Base-by-base conservation (phyloP, 2,888 invertebrate species). In the Agrotis puta region DNA sequence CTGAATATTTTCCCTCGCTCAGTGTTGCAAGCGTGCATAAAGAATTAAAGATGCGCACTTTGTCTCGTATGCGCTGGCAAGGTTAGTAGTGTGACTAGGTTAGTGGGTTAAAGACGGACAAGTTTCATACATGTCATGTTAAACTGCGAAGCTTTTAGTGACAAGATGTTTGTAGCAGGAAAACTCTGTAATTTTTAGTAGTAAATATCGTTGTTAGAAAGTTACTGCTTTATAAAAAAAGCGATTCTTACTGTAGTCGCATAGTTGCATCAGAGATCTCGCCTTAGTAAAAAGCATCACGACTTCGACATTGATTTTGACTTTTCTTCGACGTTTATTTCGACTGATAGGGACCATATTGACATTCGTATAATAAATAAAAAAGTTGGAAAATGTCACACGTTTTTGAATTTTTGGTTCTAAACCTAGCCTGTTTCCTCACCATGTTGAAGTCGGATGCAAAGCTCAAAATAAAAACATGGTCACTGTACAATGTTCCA, bases 1-100 rank as follows among this genome's bases (percentile, higher is more conserved):
- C 61, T 56, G 57, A 48, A 63, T 66, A 45, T 61, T 79, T 82
- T 79, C 64, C 70, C 56, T 64, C 59, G 48, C 48, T 22, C n/a
- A 7, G 18, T 82, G 82, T 79, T 71, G 83, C 51, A 83, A 82
- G 76, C 64, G 47, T 68, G 80, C 68, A 33, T n/a, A 13, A 33
- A 56, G 33, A 13, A n/a, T n/a, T 81, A 69, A 64, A 79, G 79
- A 83, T 79, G 82, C 68, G 62, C 64, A 51, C 57, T 56, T 78
- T 59, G 67, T 71, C 61, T 70, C 64, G 53, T 20, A 73, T 77
- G 78, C 74, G 73, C 27, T 65, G 45, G 48, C 81, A 83, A 83
- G 83, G 81, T 57, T 53, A 33, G 5, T 69, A 77, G 24, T 24
- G 72, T 70, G 27, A 67, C 80, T 77, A 69, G 51, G 56, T 56